phyloP scores from a whole-genome alignment of 2,888 invertebrate genomes.

The Eurytoma californica region DNA sequence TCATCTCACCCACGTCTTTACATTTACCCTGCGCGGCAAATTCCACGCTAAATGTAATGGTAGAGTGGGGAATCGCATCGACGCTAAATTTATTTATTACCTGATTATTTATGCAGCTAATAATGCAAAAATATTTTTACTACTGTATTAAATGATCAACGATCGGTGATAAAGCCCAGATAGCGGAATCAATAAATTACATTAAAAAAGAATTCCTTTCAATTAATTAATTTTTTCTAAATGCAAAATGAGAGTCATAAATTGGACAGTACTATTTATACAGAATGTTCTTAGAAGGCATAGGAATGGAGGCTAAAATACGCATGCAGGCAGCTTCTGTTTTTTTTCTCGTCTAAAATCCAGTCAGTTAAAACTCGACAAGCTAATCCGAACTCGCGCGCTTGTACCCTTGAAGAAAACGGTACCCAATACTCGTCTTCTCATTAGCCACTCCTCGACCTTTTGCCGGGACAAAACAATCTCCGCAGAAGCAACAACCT shows the following conservation, averaged over 20 bases:
- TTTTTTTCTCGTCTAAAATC: neutral
- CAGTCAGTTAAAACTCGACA: neutral
- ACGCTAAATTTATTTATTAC: neutral
- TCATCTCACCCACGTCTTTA: slow-evolving; percentile 5
- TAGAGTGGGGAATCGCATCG: neutral
- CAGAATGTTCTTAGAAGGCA: no score
- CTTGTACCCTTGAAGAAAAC: slow-evolving; percentile 43
- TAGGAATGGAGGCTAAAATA: no score
- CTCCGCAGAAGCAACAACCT: slow-evolving; percentile 56
- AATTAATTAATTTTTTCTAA: no score
- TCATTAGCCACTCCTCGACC: slow-evolving; percentile 61
- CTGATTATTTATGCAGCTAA: neutral
- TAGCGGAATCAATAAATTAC: no score
- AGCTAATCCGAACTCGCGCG: slow-evolving; percentile 4
- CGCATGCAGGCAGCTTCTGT: neutral
- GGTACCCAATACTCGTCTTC: slow-evolving; percentile 58
- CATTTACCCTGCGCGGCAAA: neutral
- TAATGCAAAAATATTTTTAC: neutral
- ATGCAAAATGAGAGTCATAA: no score
- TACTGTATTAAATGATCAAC: neutral
- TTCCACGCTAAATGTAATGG: neutral
- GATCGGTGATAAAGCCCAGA: no score
- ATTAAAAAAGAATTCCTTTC: no score
- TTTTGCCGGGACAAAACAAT: slow-evolving; percentile 64
- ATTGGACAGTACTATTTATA: no score